phyloP scores from a whole-genome alignment of 2,888 invertebrate species.

The Odontocerum albicorne region DNA sequence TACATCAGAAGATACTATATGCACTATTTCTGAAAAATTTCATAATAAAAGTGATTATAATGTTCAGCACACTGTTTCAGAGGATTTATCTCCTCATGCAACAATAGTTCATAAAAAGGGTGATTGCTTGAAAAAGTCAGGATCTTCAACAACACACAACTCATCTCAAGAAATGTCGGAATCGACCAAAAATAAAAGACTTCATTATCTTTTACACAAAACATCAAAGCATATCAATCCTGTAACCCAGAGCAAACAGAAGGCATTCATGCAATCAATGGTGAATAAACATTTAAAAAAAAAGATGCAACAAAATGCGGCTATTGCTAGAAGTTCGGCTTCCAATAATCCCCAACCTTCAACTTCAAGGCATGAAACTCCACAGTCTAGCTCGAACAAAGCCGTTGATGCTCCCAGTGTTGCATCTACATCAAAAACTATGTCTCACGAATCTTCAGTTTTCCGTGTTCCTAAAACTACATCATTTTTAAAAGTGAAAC shows the following conservation, averaged over 20 bases:
- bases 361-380: constrained; percentile 51
- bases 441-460: constrained; percentile 29
- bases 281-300: constrained; percentile 57
- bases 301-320: constrained; percentile 45
- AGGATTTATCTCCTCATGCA: no score
- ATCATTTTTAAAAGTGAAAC: constrained; percentile 38
- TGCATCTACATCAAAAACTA: constrained; percentile 18
- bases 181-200: constrained; percentile 54
- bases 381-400: constrained; percentile 41
- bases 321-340: constrained; percentile 44
- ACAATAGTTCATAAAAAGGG: no score
- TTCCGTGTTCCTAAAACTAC: constrained; percentile 34
- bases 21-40: no score
- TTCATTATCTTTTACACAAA: constrained; percentile 56
- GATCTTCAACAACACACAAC: not conserved
- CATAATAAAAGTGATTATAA: no score
- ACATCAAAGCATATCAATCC: constrained; percentile 57
- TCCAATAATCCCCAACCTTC: constrained; percentile 45
- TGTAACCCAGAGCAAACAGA: constrained; percentile 55
- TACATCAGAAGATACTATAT: no score
- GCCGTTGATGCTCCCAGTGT: constrained; percentile 19
- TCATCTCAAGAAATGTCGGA: constrained; percentile 42
- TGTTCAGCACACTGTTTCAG: no score
- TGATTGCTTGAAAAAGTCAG: no score
- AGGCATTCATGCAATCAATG: constrained; percentile 56